These are phyloP conservation scores for Diorhabda sublineata DNA, from an alignment of 1,140 invertebrate species.

Conservation along the genomic window DNA sequence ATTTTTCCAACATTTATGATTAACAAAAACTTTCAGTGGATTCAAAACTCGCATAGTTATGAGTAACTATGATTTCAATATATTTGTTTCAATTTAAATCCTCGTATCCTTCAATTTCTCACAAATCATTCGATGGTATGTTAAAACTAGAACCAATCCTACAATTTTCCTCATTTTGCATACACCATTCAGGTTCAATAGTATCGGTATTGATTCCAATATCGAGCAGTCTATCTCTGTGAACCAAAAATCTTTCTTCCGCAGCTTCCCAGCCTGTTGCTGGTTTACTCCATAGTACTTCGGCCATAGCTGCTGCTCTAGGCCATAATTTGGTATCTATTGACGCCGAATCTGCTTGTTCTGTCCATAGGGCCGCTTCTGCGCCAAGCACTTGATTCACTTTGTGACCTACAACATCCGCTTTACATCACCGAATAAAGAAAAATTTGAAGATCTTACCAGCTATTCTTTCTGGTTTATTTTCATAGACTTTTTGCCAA, in stretches of 20 bases:
- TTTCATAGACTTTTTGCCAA: constrained; percentile 82
- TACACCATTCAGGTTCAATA: constrained; percentile 76
- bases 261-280: constrained; percentile 57
- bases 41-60: too few relatives aligned
- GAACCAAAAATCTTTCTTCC: constrained; percentile 63
- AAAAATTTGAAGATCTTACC: constrained; percentile 27
- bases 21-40: too few relatives aligned
- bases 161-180: constrained; percentile 71
- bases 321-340: constrained; percentile 73
- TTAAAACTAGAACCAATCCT: constrained; percentile 42
- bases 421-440: not conserved
- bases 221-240: constrained; percentile 65
- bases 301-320: constrained; percentile 71
- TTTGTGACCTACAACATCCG: constrained; percentile 24
- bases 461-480: constrained; percentile 61
- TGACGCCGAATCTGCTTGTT: constrained; percentile 65
- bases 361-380: constrained; percentile 77
- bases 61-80: too few relatives aligned
- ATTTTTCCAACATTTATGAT: too few relatives aligned
- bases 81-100: too few relatives aligned
- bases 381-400: constrained; percentile 55
- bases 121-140: not conserved
- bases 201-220: constrained; percentile 65
- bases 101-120: too few relatives aligned
- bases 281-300: constrained; percentile 74